Conservation (phyloP, 2,797 vertebrate genomes). For the Halcyon badia region DNA sequence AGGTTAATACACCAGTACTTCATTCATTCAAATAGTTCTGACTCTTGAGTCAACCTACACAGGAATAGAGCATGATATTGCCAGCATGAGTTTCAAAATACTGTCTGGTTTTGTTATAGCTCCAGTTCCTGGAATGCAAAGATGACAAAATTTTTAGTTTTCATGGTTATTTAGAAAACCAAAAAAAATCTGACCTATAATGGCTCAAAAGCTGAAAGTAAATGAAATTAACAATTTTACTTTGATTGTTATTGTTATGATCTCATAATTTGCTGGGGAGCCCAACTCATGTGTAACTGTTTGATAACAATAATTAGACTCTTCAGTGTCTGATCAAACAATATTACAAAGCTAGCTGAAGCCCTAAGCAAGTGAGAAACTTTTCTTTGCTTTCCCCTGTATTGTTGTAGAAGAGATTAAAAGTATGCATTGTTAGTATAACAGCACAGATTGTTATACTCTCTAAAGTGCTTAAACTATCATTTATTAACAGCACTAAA, state of each 20-base stretch:
- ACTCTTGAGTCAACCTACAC: background rate
- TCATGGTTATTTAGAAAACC: background rate
- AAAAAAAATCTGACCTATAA: background rate
- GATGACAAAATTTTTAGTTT: background rate
- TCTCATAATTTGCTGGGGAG: background rate
- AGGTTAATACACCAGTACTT: background rate
- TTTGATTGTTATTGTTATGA: background rate
- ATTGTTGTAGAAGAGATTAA: background rate
- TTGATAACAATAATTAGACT: background rate
- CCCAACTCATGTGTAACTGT: background rate
- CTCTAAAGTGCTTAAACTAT: background rate
- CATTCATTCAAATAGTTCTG: background rate
- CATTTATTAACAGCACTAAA: slow-evolving; percentile 34
- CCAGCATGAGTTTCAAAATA: background rate
- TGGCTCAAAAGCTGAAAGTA: background rate
- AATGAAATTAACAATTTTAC: background rate
- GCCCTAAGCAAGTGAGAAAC: background rate
- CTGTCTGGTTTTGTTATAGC: background rate
- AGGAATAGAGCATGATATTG: background rate
- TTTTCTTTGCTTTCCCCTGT: background rate
- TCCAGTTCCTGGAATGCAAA: background rate
- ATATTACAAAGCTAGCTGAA: background rate
- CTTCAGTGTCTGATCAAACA: background rate
- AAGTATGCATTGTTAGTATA: slow-evolving; percentile 13
- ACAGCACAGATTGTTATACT: background rate